Evolutionary conservation across 2,113 vertebrate genomes (phyloP), one percentile per base, ranked within the genome.

Genomic region (Phyllopteryx taeniolatus): DNA sequence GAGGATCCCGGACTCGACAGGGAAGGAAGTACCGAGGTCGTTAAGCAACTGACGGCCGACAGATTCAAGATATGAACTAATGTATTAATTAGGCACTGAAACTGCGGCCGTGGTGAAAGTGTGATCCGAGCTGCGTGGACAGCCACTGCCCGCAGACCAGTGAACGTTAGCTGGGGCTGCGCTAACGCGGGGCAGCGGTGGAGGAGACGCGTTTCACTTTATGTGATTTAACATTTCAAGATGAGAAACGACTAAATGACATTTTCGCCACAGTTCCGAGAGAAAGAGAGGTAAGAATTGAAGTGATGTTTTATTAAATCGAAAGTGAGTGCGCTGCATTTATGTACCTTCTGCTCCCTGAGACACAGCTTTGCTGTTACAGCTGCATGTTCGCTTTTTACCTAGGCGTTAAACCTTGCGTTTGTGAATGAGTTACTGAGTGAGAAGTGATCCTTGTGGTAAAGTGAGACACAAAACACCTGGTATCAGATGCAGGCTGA

Each of bases 271-370:
- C 49, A 46, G 22, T 6, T 0, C 49, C 7, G 54, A 39, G 47
- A 66, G 44, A 66, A 33, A 64, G 77, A 4, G 81, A 89, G 86
- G 89, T 90, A 73, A 19, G 9, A 13, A 20, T 0, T 65, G 17
- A 61, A 61, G 17, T 63, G 13, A 47, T 47, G 22, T 47, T 27
- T 44, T 31, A 46, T 17, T 15, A 19, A 35, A 19, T 33, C 12
- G 17, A 61, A 35, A 17, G 2, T 4, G 13, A 39, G 59, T 61
- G 6, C 6, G 27, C 31, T 61, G 59, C 31, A 46, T 31, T 31
- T 7, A 17, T 8, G 1, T 66, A 12, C 44, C 5, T 46, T 49
- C 14, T 22, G n/a, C 13, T 66, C 43, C 44, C 43, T 12, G 64
- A 47, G 13, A n/a, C 19, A 0, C 60, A 11, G 17, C 19, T 22